Percentiles rank a stretch among this genome's conserved stretches.
Conservation (phyloP, 2,888 invertebrate genomes). For the Mycogona germanica region DNA sequence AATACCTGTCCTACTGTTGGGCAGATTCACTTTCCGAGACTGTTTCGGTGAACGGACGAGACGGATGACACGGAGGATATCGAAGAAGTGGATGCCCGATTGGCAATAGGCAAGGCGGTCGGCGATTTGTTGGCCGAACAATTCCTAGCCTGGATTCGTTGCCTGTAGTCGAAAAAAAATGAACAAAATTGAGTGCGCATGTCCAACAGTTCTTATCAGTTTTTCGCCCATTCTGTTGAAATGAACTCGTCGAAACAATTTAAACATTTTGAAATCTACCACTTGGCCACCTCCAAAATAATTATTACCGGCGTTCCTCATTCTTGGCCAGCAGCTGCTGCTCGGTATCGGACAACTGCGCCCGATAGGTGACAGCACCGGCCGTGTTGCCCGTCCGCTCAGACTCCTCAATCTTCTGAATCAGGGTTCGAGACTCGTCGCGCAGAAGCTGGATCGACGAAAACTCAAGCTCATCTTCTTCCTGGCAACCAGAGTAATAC, state of each 20-base stretch:
- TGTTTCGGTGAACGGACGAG: too few species aligned
- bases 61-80: too few species aligned
- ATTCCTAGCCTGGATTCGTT: too few species aligned
- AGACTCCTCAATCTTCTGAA: slow-evolving; percentile 13
- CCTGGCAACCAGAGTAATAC: slow-evolving; percentile 13
- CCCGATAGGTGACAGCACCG: slow-evolving; percentile 7
- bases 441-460: slow-evolving; percentile 11
- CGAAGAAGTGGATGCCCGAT: too few species aligned
- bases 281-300: neutral
- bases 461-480: slow-evolving; percentile 18
- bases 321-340: slow-evolving; percentile 17
- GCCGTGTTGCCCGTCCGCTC: slow-evolving; percentile 13
- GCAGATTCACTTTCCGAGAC: too few species aligned
- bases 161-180: too few species aligned
- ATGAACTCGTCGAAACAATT: neutral
- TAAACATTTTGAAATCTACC: neutral
- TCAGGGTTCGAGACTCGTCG: slow-evolving; percentile 16
- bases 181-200: too few species aligned
- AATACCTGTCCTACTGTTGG: too few species aligned
- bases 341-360: slow-evolving; percentile 16
- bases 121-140: too few species aligned
- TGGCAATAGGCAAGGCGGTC: too few species aligned
- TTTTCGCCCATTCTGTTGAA: neutral
- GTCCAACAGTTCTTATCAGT: too few species aligned
- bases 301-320: slow-evolving; percentile 20